Evolutionary conservation across 2,797 vertebrate species (phyloP), one percentile per base, ranked within the genome.

Genomic region (Hafferia zeledoni): DNA sequence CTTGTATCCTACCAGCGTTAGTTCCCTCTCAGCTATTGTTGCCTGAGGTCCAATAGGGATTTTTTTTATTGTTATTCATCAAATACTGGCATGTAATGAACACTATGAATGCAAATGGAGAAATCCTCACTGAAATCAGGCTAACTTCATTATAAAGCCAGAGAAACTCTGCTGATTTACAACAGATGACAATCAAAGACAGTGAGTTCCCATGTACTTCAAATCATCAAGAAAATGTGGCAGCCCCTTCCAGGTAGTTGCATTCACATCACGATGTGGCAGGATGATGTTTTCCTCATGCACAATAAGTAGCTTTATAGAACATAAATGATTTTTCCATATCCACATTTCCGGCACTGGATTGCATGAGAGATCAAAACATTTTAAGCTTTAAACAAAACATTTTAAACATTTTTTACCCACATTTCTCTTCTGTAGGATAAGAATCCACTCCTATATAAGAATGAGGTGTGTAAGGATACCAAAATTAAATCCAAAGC

Each of bases 401-500:
- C 52, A 53, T 53, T 53, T 53, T 53, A 53, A 53, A 53, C 17
- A 30, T 1, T 53, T 53, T 53, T 31, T 31, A 31, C 0, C 24
- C 8, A 19, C 2, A 24, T 35, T 78, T 77, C 16, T 61, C 14
- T 67, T 77, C 18, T 31, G 27, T 27, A 75, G 46, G 16, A 5
- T 65, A 72, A 79, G 11, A 87, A 27, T 35, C 53, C 18, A 76
- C 11, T 49, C 67, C 83, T 74, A 71, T 14, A 25, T 52, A 63
- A 87, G 31, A 59, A 77, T 53, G 20, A 15, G 49, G 28, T 79
- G 63, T 79, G 65, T 83, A 59, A 91, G 50, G 28, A 59, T 27
- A 55, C 23, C 65, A 88, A 91, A 93, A 90, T 77, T 47, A 89
- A 94, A 90, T 61, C 85, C 25, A 59, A 59, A 81, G 25, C 15